phyloP scores from a whole-genome alignment of 2,888 invertebrate genomes.

The Andrena bicolor region DNA sequence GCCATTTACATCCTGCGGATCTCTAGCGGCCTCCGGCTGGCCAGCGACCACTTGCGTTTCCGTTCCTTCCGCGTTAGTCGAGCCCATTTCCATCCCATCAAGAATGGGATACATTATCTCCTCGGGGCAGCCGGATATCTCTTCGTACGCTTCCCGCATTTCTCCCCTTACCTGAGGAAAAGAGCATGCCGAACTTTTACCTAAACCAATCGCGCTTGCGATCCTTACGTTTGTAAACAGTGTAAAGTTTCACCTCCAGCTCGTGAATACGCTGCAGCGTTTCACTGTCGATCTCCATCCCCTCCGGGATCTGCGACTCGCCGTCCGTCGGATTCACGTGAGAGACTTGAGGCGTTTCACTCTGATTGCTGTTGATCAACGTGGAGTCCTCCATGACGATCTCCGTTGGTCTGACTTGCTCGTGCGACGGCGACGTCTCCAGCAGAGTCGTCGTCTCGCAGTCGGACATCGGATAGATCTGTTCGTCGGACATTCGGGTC shows the following conservation, averaged over 20 bases:
- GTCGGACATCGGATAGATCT: conserved; percentile 76
- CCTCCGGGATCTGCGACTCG: conserved; percentile 81
- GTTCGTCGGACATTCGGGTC: conserved; percentile 73
- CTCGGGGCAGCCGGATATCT: conserved; percentile 82
- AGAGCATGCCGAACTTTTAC: conserved; percentile 20
- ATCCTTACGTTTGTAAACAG: conserved; percentile 22
- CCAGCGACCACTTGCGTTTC: conserved; percentile 71
- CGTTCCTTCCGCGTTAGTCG: conserved; percentile 75
- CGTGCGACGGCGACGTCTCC: conserved; percentile 67
- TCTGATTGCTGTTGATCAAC: conserved; percentile 63
- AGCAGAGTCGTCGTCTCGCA: conserved; percentile 74
- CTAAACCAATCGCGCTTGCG: not conserved
- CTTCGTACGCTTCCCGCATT: conserved; percentile 83
- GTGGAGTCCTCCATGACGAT: conserved; percentile 70
- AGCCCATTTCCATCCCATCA: conserved; percentile 82
- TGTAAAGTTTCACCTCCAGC: conserved; percentile 74
- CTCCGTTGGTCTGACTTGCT: conserved; percentile 66
- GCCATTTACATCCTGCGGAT: conserved; percentile 78
- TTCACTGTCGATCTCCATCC: conserved; percentile 83
- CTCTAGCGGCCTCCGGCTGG: conserved; percentile 66
- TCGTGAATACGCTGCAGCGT: conserved; percentile 83
- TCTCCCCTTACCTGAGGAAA: conserved; percentile 80
- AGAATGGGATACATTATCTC: conserved; percentile 83
- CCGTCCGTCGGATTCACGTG: conserved; percentile 73
- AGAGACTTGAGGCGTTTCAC: conserved; percentile 65